Percentiles rank a stretch among this genome's conserved stretches.
Evolutionary conservation across 1,140 invertebrate genomes (phyloP).

Genomic region (Pseudomyrmex pallidus): DNA sequence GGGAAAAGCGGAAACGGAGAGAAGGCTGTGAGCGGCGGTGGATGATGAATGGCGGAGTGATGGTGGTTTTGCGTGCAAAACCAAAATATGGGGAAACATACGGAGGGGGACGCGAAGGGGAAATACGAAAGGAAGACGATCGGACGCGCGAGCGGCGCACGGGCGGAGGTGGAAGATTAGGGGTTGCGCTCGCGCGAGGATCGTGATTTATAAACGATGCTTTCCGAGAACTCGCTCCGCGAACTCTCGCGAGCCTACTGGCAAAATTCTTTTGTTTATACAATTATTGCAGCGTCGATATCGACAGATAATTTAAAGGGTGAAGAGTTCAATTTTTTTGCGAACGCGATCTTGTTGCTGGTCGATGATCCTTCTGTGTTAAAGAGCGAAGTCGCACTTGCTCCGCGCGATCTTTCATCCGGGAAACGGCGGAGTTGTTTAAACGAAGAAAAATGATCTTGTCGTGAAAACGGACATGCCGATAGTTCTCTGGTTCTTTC

Average conservation of each 20-base stretch:
- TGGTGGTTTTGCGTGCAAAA: constrained; percentile 83
- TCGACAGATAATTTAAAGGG: constrained; percentile 55
- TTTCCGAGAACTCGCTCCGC: constrained; percentile 58
- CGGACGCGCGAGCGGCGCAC: constrained; percentile 30
- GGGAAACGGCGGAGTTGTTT: neutral
- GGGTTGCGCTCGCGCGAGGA: constrained; percentile 75
- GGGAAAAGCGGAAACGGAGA: constrained; percentile 58
- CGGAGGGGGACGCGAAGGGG: constrained; percentile 61
- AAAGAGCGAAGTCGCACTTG: neutral
- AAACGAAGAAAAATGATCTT: constrained; percentile 38
- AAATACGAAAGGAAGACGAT: constrained; percentile 68
- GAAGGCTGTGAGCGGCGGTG: constrained; percentile 65
- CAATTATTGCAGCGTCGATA: constrained; percentile 45
- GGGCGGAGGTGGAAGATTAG: constrained; percentile 71
- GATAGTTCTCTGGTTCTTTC: neutral
- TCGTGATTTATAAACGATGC: constrained; percentile 77
- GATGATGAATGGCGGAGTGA: constrained; percentile 84
- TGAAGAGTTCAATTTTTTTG: constrained; percentile 7
- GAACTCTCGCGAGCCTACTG: constrained; percentile 40
- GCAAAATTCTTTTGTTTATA: constrained; percentile 59
- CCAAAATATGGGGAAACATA: constrained; percentile 68
- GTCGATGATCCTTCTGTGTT: constrained; percentile 32
- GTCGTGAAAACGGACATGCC: neutral
- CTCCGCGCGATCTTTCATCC: neutral
- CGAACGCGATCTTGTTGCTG: constrained; percentile 25